phyloP scores from a whole-genome alignment of 2,797 vertebrate species.

The Typhlichthys eigenmanni region DNA sequence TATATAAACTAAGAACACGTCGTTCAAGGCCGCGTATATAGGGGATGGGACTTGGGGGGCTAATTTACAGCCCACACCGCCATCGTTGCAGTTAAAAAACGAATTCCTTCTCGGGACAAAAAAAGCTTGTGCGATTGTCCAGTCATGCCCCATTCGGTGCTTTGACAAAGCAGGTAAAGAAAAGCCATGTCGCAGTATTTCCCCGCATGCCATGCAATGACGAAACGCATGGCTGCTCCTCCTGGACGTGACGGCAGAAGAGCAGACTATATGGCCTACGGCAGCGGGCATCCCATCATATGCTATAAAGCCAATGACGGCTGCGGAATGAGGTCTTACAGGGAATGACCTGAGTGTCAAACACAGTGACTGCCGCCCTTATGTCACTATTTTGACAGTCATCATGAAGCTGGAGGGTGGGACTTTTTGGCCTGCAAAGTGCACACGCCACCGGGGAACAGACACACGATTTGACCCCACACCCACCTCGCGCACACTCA shows the following conservation, averaged over 20 bases:
- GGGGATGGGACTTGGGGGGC: conserved; percentile 40
- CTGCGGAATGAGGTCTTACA: background rate
- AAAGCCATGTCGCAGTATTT: conserved; percentile 74
- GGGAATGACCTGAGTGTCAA: background rate
- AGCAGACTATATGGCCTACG: background rate
- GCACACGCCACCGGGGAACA: background rate
- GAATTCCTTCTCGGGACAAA: too few species aligned
- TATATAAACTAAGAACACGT: conserved; percentile 25
- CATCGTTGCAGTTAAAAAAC: too few species aligned
- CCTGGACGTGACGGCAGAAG: conserved; percentile 37
- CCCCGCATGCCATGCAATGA: conserved; percentile 65
- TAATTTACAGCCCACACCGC: background rate
- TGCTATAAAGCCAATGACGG: background rate
- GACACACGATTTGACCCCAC: too few species aligned
- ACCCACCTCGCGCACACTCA: background rate
- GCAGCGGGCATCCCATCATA: background rate
- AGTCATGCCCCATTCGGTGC: background rate
- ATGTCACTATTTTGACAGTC: background rate
- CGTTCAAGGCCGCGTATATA: conserved; percentile 56
- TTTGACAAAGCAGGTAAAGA: conserved; percentile 2
- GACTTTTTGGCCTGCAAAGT: background rate
- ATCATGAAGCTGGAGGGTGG: background rate
- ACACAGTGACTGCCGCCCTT: background rate
- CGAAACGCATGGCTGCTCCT: conserved; percentile 66
- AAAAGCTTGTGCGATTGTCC: background rate